Conservation (phyloP, 2,888 invertebrate species). For the Orgyia antiqua region DNA sequence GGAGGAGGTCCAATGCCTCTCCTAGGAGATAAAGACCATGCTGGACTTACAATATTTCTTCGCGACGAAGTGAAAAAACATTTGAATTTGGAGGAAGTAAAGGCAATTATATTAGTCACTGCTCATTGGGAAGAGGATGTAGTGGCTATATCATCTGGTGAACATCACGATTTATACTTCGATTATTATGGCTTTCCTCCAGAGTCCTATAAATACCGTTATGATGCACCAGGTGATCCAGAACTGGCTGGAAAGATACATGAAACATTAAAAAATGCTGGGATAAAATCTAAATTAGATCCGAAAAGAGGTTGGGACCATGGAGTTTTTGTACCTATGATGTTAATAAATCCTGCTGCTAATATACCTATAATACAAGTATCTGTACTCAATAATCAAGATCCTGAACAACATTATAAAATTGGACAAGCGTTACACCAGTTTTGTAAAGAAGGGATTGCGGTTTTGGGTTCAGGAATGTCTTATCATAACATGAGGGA, state of each 20-base stretch:
- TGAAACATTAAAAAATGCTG: slow-evolving; percentile 42
- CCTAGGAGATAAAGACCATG: slow-evolving; percentile 59
- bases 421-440: slow-evolving; percentile 50
- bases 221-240: slow-evolving; percentile 62
- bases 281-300: slow-evolving; percentile 57
- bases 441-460: slow-evolving; percentile 62
- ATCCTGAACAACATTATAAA: slow-evolving; percentile 56
- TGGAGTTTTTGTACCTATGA: slow-evolving; percentile 72
- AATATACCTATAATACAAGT: slow-evolving; percentile 64
- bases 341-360: slow-evolving; percentile 62
- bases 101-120: slow-evolving; percentile 64
- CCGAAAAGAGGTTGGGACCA: slow-evolving; percentile 68
- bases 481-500: slow-evolving; percentile 70
- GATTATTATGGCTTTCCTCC: slow-evolving; percentile 70
- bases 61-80: slow-evolving; percentile 60
- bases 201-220: slow-evolving; percentile 63
- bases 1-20: slow-evolving; percentile 68
- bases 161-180: slow-evolving; percentile 61
- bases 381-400: slow-evolving; percentile 56
- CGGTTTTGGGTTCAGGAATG: slow-evolving; percentile 66
- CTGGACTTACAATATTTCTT: slow-evolving; percentile 53
- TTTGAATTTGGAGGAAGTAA: slow-evolving; percentile 52
- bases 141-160: slow-evolving; percentile 63
- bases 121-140: slow-evolving; percentile 66
- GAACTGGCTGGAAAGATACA: slow-evolving; percentile 52